Evolutionary conservation across 2,797 vertebrate species (phyloP).

Genomic region (Coranthus polyacanthus): DNA sequence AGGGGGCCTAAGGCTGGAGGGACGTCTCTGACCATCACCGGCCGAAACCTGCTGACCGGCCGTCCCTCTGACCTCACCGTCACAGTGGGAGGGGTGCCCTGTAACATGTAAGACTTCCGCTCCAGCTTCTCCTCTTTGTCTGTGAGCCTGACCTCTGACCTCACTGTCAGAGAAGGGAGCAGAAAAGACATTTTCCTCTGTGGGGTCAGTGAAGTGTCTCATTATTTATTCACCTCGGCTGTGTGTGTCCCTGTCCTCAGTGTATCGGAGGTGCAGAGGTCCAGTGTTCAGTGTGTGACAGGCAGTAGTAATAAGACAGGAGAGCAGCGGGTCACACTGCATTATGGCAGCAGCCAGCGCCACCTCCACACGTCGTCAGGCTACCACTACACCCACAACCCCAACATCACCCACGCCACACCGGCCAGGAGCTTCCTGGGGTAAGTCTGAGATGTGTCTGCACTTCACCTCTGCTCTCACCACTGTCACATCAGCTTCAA

Average conservation of each 20-base stretch:
- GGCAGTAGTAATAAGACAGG: constrained; percentile 86
- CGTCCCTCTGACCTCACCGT: constrained; percentile 87
- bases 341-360: constrained; percentile 87
- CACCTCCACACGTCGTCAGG: constrained; percentile 76
- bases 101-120: constrained; percentile 87
- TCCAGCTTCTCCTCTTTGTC: neutral
- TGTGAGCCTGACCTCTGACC: constrained; percentile 19
- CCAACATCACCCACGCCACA: constrained; percentile 90
- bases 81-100: constrained; percentile 90
- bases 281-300: constrained; percentile 89
- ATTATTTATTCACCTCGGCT: neutral
- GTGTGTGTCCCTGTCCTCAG: constrained; percentile 68
- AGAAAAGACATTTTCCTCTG: neutral
- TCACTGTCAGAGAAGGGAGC: neutral
- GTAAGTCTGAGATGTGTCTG: constrained; percentile 58
- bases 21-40: constrained; percentile 89
- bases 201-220: neutral
- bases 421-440: constrained; percentile 93
- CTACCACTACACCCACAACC: constrained; percentile 92
- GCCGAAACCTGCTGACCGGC: constrained; percentile 91
- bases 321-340: constrained; percentile 87
- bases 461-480: too few species aligned
- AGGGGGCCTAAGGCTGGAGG: constrained; percentile 94
- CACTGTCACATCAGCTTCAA: neutral
- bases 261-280: constrained; percentile 83